Evolutionary conservation across 2,113 vertebrate species (phyloP), one percentile per base, ranked within the genome.

Genomic region (Leuciscus idus): DNA sequence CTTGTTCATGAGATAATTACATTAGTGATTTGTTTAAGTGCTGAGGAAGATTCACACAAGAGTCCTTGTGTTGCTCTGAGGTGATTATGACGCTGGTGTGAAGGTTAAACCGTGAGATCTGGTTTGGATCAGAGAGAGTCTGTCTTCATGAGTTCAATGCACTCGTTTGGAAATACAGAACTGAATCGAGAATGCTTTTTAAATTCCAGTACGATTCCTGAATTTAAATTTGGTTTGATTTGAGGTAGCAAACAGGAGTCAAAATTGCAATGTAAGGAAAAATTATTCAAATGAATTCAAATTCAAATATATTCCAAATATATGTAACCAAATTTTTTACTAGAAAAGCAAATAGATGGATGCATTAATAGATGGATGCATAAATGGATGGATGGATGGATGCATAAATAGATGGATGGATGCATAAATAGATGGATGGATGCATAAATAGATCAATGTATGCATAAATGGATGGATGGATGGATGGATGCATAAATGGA

Each of bases 31-130:
- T 4, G 30, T 79, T 61, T 61, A 59, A 79, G 77, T 33, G 48
- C 50, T 2, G 48, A 77, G 48, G 75, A 30, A 55, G 6, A 52
- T 79, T 79, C 55, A 61, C 77, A 79, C 30, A 30, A n/a, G 50
- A 79, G 76, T 52, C 13, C 15, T 77, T 15, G 28, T 77, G 75
- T n/a, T 73, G 70, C 55, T 79, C 33, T 61, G 19, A 59, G 55
- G 21, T 79, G 12, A 79, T 79, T 79, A n/a, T 39, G 55, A 79
- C 4, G 19, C 30, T 6, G 23, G 17, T 30, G 30, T 78, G 17
- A 11, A 78, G 4, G 52, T 36, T 78, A 21, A 21, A 36, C 26
- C 7, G 4, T 15, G 52, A 61, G 75, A 55, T 77, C 73, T 39
- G 3, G 33, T 33, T 33, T 33, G 33, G 33, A 33, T 33, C 43